Conservation (phyloP, 2,797 vertebrate species). For the Hemitrygon akajei region DNA sequence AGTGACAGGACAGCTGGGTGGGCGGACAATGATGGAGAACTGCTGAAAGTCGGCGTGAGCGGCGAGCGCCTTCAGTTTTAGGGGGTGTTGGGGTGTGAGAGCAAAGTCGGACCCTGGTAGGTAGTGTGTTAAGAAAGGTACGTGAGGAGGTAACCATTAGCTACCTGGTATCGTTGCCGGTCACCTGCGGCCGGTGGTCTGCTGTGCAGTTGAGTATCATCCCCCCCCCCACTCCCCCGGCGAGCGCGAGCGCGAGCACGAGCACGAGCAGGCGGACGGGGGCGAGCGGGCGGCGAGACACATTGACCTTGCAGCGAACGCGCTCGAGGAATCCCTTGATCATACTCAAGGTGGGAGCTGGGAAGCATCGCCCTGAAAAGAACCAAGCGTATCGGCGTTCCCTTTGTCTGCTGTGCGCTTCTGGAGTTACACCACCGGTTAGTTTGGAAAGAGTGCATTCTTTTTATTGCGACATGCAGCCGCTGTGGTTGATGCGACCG, state of each 20-base stretch:
- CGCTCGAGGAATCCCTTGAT: slow-evolving; percentile 38
- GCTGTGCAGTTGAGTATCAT: not conserved
- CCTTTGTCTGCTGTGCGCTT: not conserved
- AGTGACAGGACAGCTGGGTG: not conserved
- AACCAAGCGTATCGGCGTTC: not conserved
- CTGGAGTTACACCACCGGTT: not conserved
- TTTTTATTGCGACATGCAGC: not conserved
- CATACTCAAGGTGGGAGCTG: not conserved
- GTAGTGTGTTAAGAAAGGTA: too few relatives aligned
- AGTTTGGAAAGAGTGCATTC: not conserved
- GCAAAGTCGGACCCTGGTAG: too few relatives aligned
- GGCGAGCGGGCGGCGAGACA: not conserved
- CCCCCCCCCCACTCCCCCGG: too few relatives aligned
- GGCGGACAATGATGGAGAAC: not conserved
- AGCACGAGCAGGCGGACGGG: not conserved
- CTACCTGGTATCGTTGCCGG: slow-evolving; percentile 40
- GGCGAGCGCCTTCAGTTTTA: not conserved
- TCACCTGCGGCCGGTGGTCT: slow-evolving; percentile 45
- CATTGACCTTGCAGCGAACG: slow-evolving; percentile 59
- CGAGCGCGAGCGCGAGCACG: not conserved
- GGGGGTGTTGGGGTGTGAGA: too few relatives aligned
- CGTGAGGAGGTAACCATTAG: not conserved
- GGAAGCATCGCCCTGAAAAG: not conserved
- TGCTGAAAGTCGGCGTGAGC: not conserved
- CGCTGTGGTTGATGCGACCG: not conserved